Percentiles rank a stretch among this genome's conserved stretches.
Conservation (phyloP, 2,113 vertebrate species). For the human (Homo sapiens) region DNA sequence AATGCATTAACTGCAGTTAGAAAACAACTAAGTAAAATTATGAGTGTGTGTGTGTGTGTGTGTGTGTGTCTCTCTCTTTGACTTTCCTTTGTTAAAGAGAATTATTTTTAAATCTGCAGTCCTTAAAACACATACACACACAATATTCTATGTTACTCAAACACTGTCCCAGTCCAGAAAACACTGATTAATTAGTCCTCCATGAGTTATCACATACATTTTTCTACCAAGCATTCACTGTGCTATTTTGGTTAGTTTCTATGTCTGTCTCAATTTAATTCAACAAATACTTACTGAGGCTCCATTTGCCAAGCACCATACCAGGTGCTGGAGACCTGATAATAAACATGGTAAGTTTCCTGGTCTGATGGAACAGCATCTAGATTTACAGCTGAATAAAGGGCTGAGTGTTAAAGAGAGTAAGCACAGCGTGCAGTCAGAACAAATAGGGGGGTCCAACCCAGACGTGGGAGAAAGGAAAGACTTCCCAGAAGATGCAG, state of each 20-base stretch:
- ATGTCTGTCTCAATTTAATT: not conserved
- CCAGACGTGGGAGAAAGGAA: not conserved
- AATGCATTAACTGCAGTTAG: not conserved
- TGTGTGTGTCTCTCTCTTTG: not conserved
- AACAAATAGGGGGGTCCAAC: not conserved
- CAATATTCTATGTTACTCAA: not conserved
- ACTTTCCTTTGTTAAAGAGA: not conserved
- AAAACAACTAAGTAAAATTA: slow-evolving; percentile 25
- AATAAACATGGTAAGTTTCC: not conserved
- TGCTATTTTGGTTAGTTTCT: not conserved
- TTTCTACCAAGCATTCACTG: not conserved
- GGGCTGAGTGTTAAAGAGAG: not conserved
- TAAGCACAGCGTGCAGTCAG: not conserved
- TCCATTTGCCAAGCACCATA: not conserved
- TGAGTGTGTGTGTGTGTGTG: not conserved
- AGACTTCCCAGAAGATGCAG: not conserved
- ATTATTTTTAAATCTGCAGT: not conserved
- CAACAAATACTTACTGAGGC: not conserved
- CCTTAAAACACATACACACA: not conserved
- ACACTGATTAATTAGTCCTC: not conserved
- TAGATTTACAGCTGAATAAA: not conserved
- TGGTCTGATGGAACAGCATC: not conserved
- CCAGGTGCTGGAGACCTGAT: not conserved
- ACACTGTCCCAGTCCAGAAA: not conserved
- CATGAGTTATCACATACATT: not conserved